Conservation (phyloP, 2,797 vertebrate species). For the Eulemur albifrons region DNA sequence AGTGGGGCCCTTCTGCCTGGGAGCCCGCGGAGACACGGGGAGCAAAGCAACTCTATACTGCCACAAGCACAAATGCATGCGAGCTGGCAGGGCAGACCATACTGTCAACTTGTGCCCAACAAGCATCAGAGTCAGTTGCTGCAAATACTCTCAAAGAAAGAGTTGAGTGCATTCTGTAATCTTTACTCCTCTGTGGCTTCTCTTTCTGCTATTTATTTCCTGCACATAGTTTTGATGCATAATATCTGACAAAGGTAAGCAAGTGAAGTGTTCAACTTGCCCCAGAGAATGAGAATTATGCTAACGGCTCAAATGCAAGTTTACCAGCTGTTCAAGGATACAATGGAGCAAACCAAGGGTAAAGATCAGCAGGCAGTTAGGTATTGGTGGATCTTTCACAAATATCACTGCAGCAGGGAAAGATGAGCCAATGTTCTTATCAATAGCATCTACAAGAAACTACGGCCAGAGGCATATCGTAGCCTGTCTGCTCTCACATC, state of each 20-base stretch:
- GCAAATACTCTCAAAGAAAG: neutral
- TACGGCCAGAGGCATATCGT: neutral
- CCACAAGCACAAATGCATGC: accelerated
- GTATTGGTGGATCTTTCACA: neutral
- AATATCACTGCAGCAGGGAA: neutral
- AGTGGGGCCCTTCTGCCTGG: neutral
- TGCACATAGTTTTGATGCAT: neutral
- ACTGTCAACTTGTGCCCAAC: neutral
- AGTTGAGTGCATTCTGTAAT: neutral
- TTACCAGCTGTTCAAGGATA: neutral
- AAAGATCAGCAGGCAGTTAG: neutral
- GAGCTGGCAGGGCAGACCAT: no score
- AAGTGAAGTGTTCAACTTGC: neutral
- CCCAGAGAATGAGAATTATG: neutral
- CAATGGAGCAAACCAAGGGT: neutral
- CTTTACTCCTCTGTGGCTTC: neutral
- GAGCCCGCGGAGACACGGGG: neutral
- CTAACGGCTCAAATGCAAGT: neutral
- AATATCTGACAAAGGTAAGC: neutral
- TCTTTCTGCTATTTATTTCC: neutral
- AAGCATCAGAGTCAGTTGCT: neutral
- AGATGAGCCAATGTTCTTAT: neutral
- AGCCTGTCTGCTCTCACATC: neutral
- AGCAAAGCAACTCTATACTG: neutral
- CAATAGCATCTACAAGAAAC: neutral